Evolutionary conservation across 2,113 vertebrate genomes (phyloP).

Genomic region (Mesembrinibis cayennensis): DNA sequence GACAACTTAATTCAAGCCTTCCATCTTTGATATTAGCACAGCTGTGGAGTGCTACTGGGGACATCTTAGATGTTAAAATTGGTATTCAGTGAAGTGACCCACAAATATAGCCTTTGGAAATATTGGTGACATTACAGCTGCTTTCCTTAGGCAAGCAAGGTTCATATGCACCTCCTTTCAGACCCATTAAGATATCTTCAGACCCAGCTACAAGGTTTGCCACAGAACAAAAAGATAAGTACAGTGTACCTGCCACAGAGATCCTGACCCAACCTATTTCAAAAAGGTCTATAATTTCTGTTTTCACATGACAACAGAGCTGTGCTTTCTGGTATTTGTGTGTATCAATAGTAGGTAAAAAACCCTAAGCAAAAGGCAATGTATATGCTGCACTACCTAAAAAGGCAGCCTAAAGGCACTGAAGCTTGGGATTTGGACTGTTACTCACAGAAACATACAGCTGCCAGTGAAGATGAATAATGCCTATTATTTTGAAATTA

Average conservation of each 20-base stretch:
- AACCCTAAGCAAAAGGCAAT: not conserved
- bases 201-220: not conserved
- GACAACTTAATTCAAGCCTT: constrained; percentile 13
- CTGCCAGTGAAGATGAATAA: not conserved
- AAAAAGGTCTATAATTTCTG: not conserved
- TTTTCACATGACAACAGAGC: not conserved
- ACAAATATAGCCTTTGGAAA: not conserved
- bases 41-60: not conserved
- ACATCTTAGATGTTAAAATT: not conserved
- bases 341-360: not conserved
- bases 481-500: not conserved
- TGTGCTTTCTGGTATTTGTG: not conserved
- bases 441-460: not conserved
- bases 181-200: not conserved
- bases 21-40: not conserved
- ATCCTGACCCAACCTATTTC: not conserved
- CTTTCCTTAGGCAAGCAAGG: not conserved
- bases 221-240: not conserved
- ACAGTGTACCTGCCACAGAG: not conserved
- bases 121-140: not conserved
- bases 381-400: not conserved
- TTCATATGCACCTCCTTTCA: not conserved
- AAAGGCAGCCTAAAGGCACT: not conserved
- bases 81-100: not conserved
- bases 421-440: not conserved